Conservation (phyloP, 2,888 invertebrate genomes). For the Quadroppia sp. region DNA sequence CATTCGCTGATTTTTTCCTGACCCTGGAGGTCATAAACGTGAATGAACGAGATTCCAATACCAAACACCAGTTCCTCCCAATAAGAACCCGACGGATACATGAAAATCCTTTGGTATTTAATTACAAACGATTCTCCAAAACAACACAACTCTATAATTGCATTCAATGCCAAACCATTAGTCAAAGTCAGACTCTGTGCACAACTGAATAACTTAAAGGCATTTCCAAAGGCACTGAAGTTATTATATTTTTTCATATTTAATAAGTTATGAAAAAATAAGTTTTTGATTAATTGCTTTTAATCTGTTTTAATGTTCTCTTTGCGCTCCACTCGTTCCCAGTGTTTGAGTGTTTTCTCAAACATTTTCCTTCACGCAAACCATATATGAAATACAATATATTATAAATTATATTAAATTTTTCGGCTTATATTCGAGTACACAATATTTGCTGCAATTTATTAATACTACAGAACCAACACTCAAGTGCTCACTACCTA, state of each 20-base stretch:
- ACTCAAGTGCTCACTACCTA: not conserved
- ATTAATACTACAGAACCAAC: not conserved
- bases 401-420: conserved; percentile 4
- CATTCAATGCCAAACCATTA: not conserved
- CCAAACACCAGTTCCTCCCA: conserved; percentile 5
- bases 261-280: conserved; percentile 22
- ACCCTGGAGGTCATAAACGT: conserved; percentile 21
- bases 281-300: conserved; percentile 23
- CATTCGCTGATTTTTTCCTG: conserved; percentile 12
- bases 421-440: conserved; percentile 4
- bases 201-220: conserved; percentile 9
- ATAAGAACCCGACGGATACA: conserved; percentile 26
- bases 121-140: not conserved
- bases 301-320: conserved; percentile 28
- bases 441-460: not conserved
- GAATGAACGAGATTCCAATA: conserved; percentile 20
- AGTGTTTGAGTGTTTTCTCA: too few species aligned
- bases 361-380: too few species aligned
- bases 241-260: conserved; percentile 25
- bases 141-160: conserved; percentile 25
- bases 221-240: not conserved
- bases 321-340: not conserved
- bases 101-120: conserved; percentile 25
- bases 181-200: conserved; percentile 10
- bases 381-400: not conserved